Percentiles rank a stretch among this genome's conserved stretches.
phyloP scores from a whole-genome alignment of 2,797 vertebrate genomes.

The Gallinago solitaria region DNA sequence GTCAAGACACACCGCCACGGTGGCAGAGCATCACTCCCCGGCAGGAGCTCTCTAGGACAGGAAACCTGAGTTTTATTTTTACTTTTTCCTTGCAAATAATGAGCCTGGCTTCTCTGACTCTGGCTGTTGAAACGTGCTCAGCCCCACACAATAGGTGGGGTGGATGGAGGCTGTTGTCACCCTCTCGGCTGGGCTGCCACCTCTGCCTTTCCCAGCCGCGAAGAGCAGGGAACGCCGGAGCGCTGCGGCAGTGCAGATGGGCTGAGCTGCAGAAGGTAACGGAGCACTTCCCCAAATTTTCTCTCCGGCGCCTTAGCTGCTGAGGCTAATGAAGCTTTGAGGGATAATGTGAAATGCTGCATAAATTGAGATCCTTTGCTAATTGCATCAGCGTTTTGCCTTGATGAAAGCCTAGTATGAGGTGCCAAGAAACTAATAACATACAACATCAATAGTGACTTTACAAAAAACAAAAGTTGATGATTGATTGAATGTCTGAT shows the following conservation, averaged over 20 bases:
- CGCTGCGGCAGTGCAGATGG: background rate
- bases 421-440: constrained; percentile 48
- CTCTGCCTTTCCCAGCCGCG: fast-evolving
- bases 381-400: constrained; percentile 64
- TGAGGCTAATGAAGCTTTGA: constrained; percentile 61
- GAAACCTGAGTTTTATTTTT: background rate
- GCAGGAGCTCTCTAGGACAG: background rate
- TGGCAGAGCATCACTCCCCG: background rate
- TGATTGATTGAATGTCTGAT: background rate
- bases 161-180: background rate
- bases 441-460: constrained; percentile 10
- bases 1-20: background rate
- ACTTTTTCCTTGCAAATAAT: background rate
- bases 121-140: fast-evolving
- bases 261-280: constrained; percentile 27
- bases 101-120: background rate
- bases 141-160: background rate
- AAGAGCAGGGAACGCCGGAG: background rate
- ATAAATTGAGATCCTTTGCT: constrained; percentile 61
- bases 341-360: constrained; percentile 48
- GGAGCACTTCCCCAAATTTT: background rate
- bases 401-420: background rate
- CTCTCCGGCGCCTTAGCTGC: constrained; percentile 38
- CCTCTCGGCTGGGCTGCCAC: background rate
- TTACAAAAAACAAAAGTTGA: background rate